Conservation (phyloP, 2,888 invertebrate genomes). For the Cryptocheilus praepositus region DNA sequence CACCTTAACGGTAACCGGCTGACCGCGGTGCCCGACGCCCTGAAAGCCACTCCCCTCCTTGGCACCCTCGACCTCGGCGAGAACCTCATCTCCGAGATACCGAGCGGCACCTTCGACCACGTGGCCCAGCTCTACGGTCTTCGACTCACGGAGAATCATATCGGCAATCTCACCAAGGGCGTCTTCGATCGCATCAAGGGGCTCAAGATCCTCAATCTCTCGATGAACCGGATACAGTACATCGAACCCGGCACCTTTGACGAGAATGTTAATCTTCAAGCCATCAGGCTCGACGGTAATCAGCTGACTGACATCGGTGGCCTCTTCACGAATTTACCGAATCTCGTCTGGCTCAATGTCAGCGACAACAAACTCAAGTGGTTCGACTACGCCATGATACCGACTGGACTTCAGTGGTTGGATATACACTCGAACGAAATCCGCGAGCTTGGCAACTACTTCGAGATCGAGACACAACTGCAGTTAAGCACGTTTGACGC, state of each 20-base stretch:
- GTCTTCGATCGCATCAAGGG: conserved; percentile 87
- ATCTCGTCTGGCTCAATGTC: conserved; percentile 90
- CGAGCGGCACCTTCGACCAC: conserved; percentile 87
- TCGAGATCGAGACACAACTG: conserved; percentile 87
- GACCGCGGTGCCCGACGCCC: conserved; percentile 83
- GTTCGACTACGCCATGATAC: conserved; percentile 91
- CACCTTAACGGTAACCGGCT: conserved; percentile 90
- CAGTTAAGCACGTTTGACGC: conserved; percentile 88
- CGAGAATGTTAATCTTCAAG: conserved; percentile 85
- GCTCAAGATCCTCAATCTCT: conserved; percentile 88
- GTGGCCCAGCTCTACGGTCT: conserved; percentile 88
- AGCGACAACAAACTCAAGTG: conserved; percentile 89
- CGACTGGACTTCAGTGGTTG: conserved; percentile 88
- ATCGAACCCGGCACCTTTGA: conserved; percentile 88
- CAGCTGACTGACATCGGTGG: conserved; percentile 86
- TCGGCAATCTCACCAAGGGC: conserved; percentile 86
- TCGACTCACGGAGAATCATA: conserved; percentile 89
- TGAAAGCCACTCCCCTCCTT: conserved; percentile 84
- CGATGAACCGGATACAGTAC: conserved; percentile 87
- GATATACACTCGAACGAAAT: conserved; percentile 91
- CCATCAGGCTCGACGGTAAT: conserved; percentile 89
- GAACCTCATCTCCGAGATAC: conserved; percentile 87
- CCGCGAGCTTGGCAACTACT: conserved; percentile 88
- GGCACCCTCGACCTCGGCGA: conserved; percentile 90
- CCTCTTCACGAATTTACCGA: conserved; percentile 87